These are phyloP conservation scores for Diloba caeruleocephala DNA, from an alignment of 2,888 invertebrate species.

Conservation along the genomic window DNA sequence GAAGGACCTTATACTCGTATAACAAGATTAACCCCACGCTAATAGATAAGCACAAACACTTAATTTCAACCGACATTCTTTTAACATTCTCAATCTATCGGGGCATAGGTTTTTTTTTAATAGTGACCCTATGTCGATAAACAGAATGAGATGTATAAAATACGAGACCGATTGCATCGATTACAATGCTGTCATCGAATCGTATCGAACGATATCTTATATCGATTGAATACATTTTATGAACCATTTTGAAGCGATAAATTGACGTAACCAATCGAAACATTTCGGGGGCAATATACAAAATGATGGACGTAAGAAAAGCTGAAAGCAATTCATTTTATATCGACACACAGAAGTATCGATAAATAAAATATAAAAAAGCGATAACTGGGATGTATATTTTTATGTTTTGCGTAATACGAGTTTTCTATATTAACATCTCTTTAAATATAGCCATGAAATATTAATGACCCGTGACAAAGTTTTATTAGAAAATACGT, in stretches of 20 bases:
- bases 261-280: constrained; percentile 40
- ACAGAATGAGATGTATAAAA: constrained; percentile 10
- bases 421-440: constrained; percentile 1
- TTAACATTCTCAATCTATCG: neutral
- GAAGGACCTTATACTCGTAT: too few relatives aligned
- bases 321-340: constrained; percentile 30
- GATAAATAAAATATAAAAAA: constrained; percentile 26
- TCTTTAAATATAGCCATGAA: neutral
- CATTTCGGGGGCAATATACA: constrained; percentile 37
- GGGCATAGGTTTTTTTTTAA: neutral
- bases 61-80: neutral
- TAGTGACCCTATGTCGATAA: constrained; percentile 19
- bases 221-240: constrained; percentile 42
- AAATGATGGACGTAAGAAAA: constrained; percentile 33
- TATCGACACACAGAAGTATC: constrained; percentile 24
- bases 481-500: neutral
- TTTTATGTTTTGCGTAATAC: constrained; percentile 18
- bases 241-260: constrained; percentile 33
- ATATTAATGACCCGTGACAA: constrained; percentile 2
- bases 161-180: constrained; percentile 24
- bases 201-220: constrained; percentile 34
- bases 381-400: neutral
- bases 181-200: constrained; percentile 32
- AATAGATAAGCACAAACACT: neutral
- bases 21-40: neutral